Conservation (phyloP, 2,797 vertebrate genomes). For the Onychomys arenicola region DNA sequence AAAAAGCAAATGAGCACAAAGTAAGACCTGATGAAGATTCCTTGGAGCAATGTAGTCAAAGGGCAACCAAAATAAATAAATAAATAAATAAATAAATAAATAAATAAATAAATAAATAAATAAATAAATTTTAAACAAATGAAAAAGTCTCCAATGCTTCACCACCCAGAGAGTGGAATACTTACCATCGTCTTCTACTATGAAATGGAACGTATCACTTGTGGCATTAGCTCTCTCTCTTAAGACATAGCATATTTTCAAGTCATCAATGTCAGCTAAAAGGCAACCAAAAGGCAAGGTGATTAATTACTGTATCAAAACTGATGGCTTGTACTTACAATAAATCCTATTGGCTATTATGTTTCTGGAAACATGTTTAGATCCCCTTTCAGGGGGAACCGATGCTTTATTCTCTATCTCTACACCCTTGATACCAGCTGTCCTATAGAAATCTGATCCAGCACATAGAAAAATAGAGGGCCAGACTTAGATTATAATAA, state of each 20-base stretch:
- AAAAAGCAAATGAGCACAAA: not conserved
- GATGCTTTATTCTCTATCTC: not conserved
- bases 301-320: constrained; percentile 38
- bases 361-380: constrained; percentile 15
- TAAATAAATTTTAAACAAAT: not conserved
- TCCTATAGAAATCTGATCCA: constrained; percentile 55
- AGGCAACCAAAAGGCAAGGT: constrained; percentile 68
- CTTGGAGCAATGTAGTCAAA: not conserved
- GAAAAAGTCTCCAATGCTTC: not conserved
- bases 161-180: constrained; percentile 41
- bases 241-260: constrained; percentile 97
- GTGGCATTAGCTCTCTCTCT: constrained; percentile 91
- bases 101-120: not conserved
- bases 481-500: constrained; percentile 70
- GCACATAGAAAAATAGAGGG: constrained; percentile 38
- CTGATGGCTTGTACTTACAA: not conserved
- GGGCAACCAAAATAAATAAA: not conserved
- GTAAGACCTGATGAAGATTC: not conserved
- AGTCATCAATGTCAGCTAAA: constrained; percentile 95
- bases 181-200: constrained; percentile 95
- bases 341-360: not conserved
- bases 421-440: constrained; percentile 63
- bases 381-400: not conserved
- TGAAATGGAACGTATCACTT: constrained; percentile 95
- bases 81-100: not conserved